Base-by-base conservation (phyloP, 1,140 invertebrate genomes). In the Megathymus violae region DNA sequence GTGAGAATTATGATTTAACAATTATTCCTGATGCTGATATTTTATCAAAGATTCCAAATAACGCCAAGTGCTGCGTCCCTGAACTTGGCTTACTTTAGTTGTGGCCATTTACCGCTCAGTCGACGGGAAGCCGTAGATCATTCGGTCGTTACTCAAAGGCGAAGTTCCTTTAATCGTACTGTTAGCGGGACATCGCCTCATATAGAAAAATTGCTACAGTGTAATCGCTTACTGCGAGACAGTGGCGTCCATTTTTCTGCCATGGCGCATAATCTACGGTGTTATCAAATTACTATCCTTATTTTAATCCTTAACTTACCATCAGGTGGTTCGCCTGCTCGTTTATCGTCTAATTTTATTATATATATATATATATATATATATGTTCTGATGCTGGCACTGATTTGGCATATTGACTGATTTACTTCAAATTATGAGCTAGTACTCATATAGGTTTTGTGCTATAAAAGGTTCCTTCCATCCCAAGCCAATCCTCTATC, bases 71-170 rank as follows among this genome's bases (percentile, higher is more conserved):
- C 31, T 22, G 27, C 11, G 50, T 36, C 50, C 50, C 2, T 52
- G 50, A 52, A 52, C 50, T 52, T 52, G 50, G 34, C 50, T 52
- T 40, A 52, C 50, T 52, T 51, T 52, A 40, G 36, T 52, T 25
- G 36, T 40, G 36, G 36, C 16, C 50, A 52, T 52, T 52, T 52
- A 52, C 34, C 34, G 6, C 50, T 40, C 34, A 27, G 50, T 13
- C 16, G 34, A 52, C 50, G 50, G 50, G 50, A 52, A 52, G 50
- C 50, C 17, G 22, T 40, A 52, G 50, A 52, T 52, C 41, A 17
- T 11, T 14, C 16, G 17, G 17, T 54, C 50, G 50, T 54, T 54
- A 54, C 36, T 54, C 36, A 54, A 54, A 41, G 51, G 51, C 51
- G 38, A 43, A 40, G 50, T 27, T 54, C 17, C 19, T 54, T 41